These are phyloP conservation scores for Dysmachus trigonus DNA, from an alignment of 2,888 invertebrate genomes.

Conservation along the genomic window DNA sequence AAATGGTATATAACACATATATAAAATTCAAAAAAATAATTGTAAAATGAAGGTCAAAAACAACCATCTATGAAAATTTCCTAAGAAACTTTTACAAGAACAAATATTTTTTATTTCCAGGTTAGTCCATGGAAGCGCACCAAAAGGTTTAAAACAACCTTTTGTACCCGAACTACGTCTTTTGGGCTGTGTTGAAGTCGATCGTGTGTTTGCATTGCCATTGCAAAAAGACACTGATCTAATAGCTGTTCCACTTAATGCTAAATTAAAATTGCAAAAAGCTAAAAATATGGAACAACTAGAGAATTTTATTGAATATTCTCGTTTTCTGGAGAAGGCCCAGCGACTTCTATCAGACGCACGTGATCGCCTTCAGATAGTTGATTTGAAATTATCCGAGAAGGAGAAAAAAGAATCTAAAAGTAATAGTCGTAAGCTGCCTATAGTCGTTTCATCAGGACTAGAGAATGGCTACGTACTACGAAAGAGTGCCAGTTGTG, in stretches of 20 bases:
- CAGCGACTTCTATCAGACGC: constrained; percentile 78
- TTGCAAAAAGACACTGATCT: constrained; percentile 83
- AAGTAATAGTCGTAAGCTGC: constrained; percentile 58
- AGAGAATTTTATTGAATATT: constrained; percentile 78
- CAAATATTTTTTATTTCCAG: constrained; percentile 51
- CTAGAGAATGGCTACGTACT: constrained; percentile 74
- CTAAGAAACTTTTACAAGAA: neutral
- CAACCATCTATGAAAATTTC: too few species aligned
- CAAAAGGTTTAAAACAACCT: constrained; percentile 82
- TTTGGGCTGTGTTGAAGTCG: constrained; percentile 85
- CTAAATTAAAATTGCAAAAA: constrained; percentile 83
- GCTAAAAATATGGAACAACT: constrained; percentile 85
- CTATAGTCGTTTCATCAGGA: constrained; percentile 62
- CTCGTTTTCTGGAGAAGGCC: constrained; percentile 80
- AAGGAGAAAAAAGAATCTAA: constrained; percentile 65
- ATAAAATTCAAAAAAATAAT: neutral
- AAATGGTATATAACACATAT: too few species aligned
- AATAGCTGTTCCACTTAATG: constrained; percentile 84
- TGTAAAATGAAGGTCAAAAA: neutral
- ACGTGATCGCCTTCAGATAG: constrained; percentile 78
- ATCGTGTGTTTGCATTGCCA: constrained; percentile 81
- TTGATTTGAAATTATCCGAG: constrained; percentile 83
- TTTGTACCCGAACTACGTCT: constrained; percentile 87
- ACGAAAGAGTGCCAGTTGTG: constrained; percentile 80
- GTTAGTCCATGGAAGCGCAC: constrained; percentile 89